Conservation (phyloP, 2,888 invertebrate species). For the Agriopis aurantiaria region DNA sequence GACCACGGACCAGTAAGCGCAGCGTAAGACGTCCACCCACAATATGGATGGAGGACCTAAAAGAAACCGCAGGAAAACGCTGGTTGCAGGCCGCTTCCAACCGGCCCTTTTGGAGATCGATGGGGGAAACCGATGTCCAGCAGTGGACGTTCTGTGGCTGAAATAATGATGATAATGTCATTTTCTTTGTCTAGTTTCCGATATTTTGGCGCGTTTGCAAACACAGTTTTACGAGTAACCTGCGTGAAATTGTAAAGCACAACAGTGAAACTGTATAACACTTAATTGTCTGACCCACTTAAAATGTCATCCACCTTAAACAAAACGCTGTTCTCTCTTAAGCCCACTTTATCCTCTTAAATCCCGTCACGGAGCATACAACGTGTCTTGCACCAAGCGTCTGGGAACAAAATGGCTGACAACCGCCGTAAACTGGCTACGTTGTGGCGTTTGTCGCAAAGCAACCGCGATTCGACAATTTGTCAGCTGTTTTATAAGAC, state of each 20-base stretch:
- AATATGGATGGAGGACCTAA: no score
- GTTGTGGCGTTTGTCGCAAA: constrained; percentile 32
- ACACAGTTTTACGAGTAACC: background rate
- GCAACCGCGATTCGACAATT: constrained; percentile 31
- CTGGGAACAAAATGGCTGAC: constrained; percentile 41
- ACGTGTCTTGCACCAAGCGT: constrained; percentile 28
- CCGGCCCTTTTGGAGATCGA: no score
- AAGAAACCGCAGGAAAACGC: no score
- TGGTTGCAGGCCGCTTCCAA: no score
- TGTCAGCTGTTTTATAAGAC: constrained; percentile 36
- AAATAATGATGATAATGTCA: no score
- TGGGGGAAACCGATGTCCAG: no score
- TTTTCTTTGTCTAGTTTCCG: no score
- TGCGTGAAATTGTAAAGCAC: background rate
- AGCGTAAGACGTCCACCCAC: no score
- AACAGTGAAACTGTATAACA: background rate
- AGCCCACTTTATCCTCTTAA: constrained; percentile 16
- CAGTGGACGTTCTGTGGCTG: no score
- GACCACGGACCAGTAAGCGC: no score
- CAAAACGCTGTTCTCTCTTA: background rate
- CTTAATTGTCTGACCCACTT: background rate
- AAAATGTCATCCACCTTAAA: constrained; percentile 5
- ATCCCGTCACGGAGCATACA: constrained; percentile 23
- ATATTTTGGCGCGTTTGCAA: no score
- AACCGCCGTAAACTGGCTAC: constrained; percentile 37